Evolutionary conservation across 2,113 vertebrate species (phyloP), one percentile per base, ranked within the genome.

Genomic region (Myotis brandtii): DNA sequence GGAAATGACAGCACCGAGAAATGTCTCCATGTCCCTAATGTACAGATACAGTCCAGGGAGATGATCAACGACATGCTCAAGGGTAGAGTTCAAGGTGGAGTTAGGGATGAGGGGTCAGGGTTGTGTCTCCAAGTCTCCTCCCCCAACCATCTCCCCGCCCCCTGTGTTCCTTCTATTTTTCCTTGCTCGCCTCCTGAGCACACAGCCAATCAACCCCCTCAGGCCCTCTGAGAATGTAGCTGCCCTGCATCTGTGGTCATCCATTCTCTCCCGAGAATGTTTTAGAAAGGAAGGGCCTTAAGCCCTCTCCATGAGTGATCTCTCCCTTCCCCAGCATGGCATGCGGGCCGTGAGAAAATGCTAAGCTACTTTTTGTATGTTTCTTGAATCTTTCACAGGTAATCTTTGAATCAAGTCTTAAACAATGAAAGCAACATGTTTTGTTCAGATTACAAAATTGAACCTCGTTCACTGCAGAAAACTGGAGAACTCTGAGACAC

Each of bases 351-450:
- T 43, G 21, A 95, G 13, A 14, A 95, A 93, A 73, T 50, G 27
- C 23, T 86, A 75, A 85, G 86, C 85, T 66, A 34, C 21, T 82
- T 82, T 95, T 77, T 85, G 37, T 84, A 30, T 88, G 66, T 81
- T 76, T 73, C 59, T 90, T 83, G 18, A 93, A 30, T 95, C 89
- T 92, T 94, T 52, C 91, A 76, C 62, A 76, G 75, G 34, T 66
- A 73, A 54, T 7, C 46, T 81, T 75, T 86, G 75, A 93, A 37
- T 80, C 81, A 93, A 86, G 64, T 84, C 37, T 89, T 95, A 34
- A 82, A 84, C 93, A 88, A 67, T 56, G 37, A 56, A 73, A 92
- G 13, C 79, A 75, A 18, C 6, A n/a, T 88, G 81, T 95, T 91
- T 21, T 73, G 79, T 62, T 27, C 59, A 62, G 37, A 37, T 86